Percentiles rank a stretch among this genome's conserved stretches.
Conservation (phyloP, 2,797 vertebrate genomes). For the Anniella stebbinsi region DNA sequence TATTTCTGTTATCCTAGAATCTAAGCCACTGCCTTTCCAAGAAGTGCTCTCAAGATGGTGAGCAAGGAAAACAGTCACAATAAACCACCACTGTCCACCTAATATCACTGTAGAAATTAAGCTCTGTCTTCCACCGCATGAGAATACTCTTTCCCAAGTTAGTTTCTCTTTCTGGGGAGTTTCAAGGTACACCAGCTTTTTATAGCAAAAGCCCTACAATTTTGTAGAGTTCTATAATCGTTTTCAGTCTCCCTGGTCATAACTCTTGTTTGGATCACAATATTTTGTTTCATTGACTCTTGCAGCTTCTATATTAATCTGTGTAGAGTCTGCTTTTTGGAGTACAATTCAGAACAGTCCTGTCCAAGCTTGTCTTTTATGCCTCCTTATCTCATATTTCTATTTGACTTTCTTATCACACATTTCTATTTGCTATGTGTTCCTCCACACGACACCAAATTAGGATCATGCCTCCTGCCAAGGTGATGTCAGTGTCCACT, state of each 20-base stretch:
- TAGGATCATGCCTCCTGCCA: background rate
- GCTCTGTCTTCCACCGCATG: background rate
- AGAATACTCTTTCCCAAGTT: background rate
- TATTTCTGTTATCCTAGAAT: background rate
- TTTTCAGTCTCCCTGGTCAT: background rate
- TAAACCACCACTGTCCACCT: background rate
- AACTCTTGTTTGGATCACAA: background rate
- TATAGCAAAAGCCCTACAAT: background rate
- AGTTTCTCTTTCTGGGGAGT: background rate
- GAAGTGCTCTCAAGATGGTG: background rate
- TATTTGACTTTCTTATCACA: background rate
- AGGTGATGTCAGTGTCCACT: background rate
- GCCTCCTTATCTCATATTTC: background rate
- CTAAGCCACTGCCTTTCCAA: background rate
- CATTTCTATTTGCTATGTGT: background rate
- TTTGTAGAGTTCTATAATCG: background rate
- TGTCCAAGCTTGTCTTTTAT: background rate
- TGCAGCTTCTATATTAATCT: background rate
- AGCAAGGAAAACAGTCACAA: background rate
- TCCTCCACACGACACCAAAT: background rate
- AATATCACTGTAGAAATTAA: background rate
- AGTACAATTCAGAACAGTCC: background rate
- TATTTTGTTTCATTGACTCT: background rate
- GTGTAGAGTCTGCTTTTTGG: background rate
- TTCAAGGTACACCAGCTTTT: background rate